Percentiles rank a stretch among this genome's conserved stretches.
Conservation (phyloP, 2,888 invertebrate species). For the Catocala nupta region DNA sequence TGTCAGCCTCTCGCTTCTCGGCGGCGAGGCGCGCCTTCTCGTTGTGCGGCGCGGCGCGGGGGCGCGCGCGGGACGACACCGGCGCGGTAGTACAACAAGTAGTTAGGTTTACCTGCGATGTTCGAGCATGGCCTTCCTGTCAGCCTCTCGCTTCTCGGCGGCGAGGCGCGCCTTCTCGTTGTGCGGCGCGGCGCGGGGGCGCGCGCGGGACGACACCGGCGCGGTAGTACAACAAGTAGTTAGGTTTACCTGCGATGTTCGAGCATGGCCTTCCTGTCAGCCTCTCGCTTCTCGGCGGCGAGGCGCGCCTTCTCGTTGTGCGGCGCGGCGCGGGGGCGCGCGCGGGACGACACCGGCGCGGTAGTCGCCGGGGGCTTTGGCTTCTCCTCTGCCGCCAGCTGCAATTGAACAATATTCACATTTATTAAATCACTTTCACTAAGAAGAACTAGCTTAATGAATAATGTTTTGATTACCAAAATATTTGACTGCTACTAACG, state of each 20-base stretch:
- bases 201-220: constrained; percentile 37
- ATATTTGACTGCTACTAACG: too few species aligned
- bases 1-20: constrained; percentile 90
- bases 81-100: too few species aligned
- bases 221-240: too few species aligned
- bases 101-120: constrained; percentile 88
- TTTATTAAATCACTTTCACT: too few species aligned
- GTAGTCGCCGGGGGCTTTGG: too few species aligned
- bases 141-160: constrained; percentile 89
- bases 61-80: constrained; percentile 39
- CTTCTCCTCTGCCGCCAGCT: too few species aligned
- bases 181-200: constrained; percentile 55
- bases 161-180: constrained; percentile 82
- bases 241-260: constrained; percentile 90
- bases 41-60: constrained; percentile 64
- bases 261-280: constrained; percentile 93
- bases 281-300: constrained; percentile 88
- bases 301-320: constrained; percentile 78
- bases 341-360: constrained; percentile 34
- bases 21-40: constrained; percentile 83
- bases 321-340: constrained; percentile 54
- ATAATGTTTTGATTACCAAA: too few species aligned
- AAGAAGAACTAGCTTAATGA: too few species aligned
- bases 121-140: constrained; percentile 93
- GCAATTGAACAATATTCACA: too few species aligned